Evolutionary conservation across 2,797 vertebrate species (phyloP), one percentile per base, ranked within the genome.

Genomic region (Apogon talboti): DNA sequence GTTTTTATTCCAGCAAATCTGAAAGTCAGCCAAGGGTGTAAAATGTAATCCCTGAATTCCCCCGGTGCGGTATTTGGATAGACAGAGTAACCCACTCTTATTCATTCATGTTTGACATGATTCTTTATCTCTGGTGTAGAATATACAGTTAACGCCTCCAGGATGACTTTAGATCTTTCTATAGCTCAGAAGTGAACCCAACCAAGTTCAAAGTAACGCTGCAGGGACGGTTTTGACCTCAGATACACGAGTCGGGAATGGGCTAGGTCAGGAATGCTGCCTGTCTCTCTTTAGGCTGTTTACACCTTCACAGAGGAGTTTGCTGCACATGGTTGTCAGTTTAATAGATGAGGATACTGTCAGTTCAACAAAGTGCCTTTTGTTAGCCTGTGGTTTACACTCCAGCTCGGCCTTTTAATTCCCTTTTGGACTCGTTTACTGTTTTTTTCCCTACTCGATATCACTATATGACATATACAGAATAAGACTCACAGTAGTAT

Each of bases 221-320:
- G 48, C 59, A 3, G 21, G 65, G 65, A 41, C 44, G 16, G 37
- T 21, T 71, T 45, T 62, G 71, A 85, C 75, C 74, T 21, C 57
- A 47, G 37, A 73, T n/a, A 65, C 76, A 71, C 1, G 11, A 71
- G 60, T 54, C 52, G 47, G 47, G 33, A 74, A 18, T 8, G 21
- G 41, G 35, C 12, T 42, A 56, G 48, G 19, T 50, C 67, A 77
- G 79, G 76, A 81, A 78, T 78, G 71, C 66, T 40, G 67, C 51
- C 66, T 45, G 61, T 71, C 69, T 51, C 24, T 45, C 50, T 73
- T 46, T 51, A 64, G 55, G 61, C 69, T 54, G 42, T 75, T 80
- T 58, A 43, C 50, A 50, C 54, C 68, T 59, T 47, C 67, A 41
- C 69, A 11, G 12, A 16, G 59, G 35, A 53, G 51, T 16, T 37